Evolutionary conservation across 2,888 invertebrate species (phyloP).

Genomic region (Odontothrips loti): DNA sequence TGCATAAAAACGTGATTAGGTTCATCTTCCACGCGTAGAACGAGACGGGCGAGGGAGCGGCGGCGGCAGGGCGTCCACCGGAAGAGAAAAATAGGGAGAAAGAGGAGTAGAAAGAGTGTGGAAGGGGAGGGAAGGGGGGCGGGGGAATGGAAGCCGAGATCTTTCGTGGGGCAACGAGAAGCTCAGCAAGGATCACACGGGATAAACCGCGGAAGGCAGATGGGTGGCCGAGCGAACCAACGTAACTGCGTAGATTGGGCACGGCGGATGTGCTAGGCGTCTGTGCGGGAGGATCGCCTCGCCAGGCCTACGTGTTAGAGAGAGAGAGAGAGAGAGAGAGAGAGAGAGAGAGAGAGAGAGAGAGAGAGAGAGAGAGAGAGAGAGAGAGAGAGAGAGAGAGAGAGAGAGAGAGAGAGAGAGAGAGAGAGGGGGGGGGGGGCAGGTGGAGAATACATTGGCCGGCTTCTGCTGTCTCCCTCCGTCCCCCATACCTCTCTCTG

Average conservation of each 20-base stretch:
- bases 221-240: no score
- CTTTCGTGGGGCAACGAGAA: neutral
- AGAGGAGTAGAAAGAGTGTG: neutral
- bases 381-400: neutral
- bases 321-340: neutral
- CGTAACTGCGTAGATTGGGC: no score
- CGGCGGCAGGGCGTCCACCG: no score
- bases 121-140: neutral
- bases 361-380: neutral
- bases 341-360: no score
- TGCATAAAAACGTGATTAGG: constrained; percentile 8
- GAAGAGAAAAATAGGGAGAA: neutral
- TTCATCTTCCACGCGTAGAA: neutral
- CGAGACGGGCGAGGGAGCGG: neutral
- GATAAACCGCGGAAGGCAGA: neutral
- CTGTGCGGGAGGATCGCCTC: no score
- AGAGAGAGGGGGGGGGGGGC: no score
- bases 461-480: no score
- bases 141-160: neutral
- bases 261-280: no score
- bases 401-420: neutral
- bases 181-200: neutral
- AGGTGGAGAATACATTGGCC: neutral
- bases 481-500: no score
- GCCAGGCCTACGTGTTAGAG: no score